These are phyloP conservation scores for Lasioglossum lativentre DNA, from an alignment of 2,888 invertebrate genomes.

Conservation along the genomic window DNA sequence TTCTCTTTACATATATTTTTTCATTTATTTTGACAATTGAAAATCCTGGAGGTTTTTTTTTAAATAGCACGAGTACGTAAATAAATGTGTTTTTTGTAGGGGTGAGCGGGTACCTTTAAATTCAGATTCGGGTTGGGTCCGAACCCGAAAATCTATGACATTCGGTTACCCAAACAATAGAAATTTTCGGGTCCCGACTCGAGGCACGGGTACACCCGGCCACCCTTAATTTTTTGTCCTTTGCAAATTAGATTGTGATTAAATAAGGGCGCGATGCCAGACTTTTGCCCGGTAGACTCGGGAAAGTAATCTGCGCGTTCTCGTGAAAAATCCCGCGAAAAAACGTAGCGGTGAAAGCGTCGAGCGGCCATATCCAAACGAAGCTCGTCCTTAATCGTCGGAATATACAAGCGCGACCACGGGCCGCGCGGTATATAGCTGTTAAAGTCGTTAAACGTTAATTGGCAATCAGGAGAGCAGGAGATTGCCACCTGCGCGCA, in stretches of 20 bases:
- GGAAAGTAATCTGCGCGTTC: neutral
- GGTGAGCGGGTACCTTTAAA: too few species aligned
- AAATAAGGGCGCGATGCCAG: neutral
- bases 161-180: too few species aligned
- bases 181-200: too few species aligned
- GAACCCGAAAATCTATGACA: too few species aligned
- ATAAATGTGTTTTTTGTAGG: too few species aligned
- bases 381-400: slow-evolving; percentile 27
- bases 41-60: too few species aligned
- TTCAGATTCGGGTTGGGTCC: too few species aligned
- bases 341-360: neutral
- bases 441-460: slow-evolving; percentile 67
- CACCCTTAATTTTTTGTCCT: too few species aligned
- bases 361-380: neutral
- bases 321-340: neutral
- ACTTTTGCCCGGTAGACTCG: neutral
- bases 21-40: too few species aligned
- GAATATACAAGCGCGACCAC: slow-evolving; percentile 18
- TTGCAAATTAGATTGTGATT: neutral
- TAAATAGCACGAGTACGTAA: too few species aligned
- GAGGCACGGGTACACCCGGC: too few species aligned
- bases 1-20: too few species aligned
- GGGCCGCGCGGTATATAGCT: slow-evolving; percentile 14
- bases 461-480: slow-evolving; percentile 69
- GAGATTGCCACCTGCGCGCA: slow-evolving; percentile 68